Evolutionary conservation across 1,140 invertebrate species (phyloP).

Genomic region (Calephelis nemesis): DNA sequence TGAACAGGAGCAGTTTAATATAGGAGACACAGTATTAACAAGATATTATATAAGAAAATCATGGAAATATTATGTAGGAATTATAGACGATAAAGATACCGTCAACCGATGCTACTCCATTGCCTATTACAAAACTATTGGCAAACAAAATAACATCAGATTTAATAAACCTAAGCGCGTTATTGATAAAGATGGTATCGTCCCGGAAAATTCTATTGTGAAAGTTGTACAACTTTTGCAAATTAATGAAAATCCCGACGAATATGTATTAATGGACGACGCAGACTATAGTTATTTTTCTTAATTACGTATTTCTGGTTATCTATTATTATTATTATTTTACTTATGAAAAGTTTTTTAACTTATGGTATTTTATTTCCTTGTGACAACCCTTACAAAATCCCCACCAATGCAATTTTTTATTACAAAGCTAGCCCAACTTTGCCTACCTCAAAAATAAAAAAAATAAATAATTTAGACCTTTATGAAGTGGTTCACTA

Average conservation of each 20-base stretch:
- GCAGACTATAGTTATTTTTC: background rate
- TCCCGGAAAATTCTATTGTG: slow-evolving; percentile 1
- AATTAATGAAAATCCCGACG: background rate
- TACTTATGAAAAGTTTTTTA: no score
- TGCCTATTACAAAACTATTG: background rate
- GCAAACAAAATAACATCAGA: background rate
- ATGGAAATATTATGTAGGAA: slow-evolving; percentile 23
- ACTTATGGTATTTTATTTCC: no score
- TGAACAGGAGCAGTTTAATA: background rate
- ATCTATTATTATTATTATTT: no score
- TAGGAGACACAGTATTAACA: slow-evolving; percentile 4
- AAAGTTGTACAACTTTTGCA: background rate
- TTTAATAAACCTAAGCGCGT: background rate
- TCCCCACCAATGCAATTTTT: no score
- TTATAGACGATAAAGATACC: background rate
- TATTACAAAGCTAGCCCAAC: no score
- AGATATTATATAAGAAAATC: slow-evolving; percentile 20
- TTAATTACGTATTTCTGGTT: background rate
- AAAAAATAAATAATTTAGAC: no score
- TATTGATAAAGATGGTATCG: background rate
- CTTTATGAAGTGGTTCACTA: no score
- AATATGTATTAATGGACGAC: background rate
- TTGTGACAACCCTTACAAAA: no score
- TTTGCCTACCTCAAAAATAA: no score
- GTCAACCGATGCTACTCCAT: background rate